Evolutionary conservation across 2,888 invertebrate species (phyloP), one percentile per base, ranked within the genome.

Genomic region (Malacosoma neustria): DNA sequence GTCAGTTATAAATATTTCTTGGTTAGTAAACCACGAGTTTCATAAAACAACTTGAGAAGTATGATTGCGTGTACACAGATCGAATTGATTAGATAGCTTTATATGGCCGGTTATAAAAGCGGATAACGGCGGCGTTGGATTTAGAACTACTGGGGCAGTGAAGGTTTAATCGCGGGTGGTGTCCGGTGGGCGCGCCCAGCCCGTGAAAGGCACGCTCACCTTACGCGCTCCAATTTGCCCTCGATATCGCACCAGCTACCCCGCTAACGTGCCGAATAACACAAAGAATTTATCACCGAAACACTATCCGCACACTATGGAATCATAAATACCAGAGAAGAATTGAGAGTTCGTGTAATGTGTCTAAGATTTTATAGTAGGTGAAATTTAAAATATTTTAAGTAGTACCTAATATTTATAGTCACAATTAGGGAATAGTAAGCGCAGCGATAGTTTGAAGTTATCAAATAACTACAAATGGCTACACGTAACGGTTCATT

Each of bases 191-290:
- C 61, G 68, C 62, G 68, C 49, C 49, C 46, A 43, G 45, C 53
- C 63, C 55, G 80, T 71, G 76, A 77, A 80, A 77, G 77, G 79
- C 65, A 61, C 61, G 68, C 70, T 69, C 69, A 61, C 61, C 64
- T 50, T 61, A 67, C 62, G 53, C 39, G 57, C 47, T 62, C 60
- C 70, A 73, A 72, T 64, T 69, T 58, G 69, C 68, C 68, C 68
- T 71, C 66, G 71, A 75, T 75, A 77, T 66, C 60, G 54, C 51
- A 57, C 59, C 22, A 22, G 22, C 22, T 22, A 22, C 22, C 22
- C 22, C 22, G 22, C 22, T 22, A 22, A 22, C 22, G 0, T 7
- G 3, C 22, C 22, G 2, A 22, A 6, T 22, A 22, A 22, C 6
- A 22, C 6, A 22, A 22, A 22, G 22, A 22, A 3, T 22, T n/a